Evolutionary conservation across 2,113 vertebrate species (phyloP).

Genomic region (Forbesichthys papilliferus): DNA sequence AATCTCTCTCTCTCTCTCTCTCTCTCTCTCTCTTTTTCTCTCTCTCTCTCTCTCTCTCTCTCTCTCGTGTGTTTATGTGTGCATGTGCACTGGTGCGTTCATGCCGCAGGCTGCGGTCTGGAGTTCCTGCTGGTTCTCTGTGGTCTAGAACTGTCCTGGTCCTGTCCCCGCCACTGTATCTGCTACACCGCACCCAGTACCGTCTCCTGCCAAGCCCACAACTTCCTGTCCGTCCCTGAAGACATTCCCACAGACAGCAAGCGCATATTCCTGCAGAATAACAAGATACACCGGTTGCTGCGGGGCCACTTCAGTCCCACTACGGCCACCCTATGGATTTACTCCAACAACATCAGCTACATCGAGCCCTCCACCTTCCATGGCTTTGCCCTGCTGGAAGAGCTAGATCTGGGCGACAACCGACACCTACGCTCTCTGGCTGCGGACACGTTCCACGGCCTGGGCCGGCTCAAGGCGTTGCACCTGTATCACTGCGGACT

Average conservation of each 20-base stretch:
- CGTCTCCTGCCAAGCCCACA: constrained; percentile 97
- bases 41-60: background rate
- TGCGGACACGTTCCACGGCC: constrained; percentile 93
- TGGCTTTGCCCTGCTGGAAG: constrained; percentile 90
- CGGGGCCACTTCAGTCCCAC: constrained; percentile 90
- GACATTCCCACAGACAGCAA: constrained; percentile 94
- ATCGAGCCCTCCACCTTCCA: constrained; percentile 92
- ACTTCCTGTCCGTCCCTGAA: constrained; percentile 89
- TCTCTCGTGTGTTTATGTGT: constrained; percentile 24
- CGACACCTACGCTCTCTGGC: constrained; percentile 89
- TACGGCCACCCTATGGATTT: constrained; percentile 97
- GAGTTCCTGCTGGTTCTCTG: constrained; percentile 93
- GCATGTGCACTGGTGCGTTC: constrained; percentile 21
- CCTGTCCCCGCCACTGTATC: constrained; percentile 93
- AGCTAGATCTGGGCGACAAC: constrained; percentile 98
- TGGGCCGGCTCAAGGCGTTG: constrained; percentile 89
- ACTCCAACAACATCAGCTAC: constrained; percentile 97
- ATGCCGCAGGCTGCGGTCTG: constrained; percentile 82
- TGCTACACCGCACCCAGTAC: constrained; percentile 96
- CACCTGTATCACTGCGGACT: constrained; percentile 96
- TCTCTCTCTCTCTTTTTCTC: constrained; percentile 1
- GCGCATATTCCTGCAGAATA: constrained; percentile 97
- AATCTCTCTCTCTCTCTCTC: constrained; percentile 1
- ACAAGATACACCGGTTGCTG: constrained; percentile 90
- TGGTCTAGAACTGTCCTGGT: constrained; percentile 80